Base-by-base conservation (phyloP, 2,888 invertebrate genomes). In the Frankliniella fusca region DNA sequence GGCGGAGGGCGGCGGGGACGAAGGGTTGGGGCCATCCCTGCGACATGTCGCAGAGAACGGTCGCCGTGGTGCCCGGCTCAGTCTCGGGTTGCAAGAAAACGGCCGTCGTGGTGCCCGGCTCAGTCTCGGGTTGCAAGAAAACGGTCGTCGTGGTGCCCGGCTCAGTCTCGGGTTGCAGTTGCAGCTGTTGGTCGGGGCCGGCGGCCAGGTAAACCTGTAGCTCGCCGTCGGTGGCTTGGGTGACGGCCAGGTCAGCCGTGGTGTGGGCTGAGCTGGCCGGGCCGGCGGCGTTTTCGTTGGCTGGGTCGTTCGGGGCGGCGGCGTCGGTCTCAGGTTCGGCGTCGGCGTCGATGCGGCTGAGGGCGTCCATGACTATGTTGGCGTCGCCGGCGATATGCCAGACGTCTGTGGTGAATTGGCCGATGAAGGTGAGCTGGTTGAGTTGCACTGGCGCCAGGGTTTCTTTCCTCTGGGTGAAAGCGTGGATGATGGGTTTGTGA, bases 1-100 rank as follows among this genome's bases (percentile, higher is more conserved):
- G 65, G 65, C 85, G 81, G 12, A 83, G 81, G 12, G 50, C 15
- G 76, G 81, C 27, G 3, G 84, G 82, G 9, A 85, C 70, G 49
- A 81, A 85, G 15, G 84, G 84, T 12, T 84, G 82, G 0, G 83
- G 76, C 15, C 20, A 70, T 18, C 38, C 20, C 20, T 61, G 80
- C 0, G 82, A 79, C 20, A 49, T 82, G 81, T 81, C 82, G 81
- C 83, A 83, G 48, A 50, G 76, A 54, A 82, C 15, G 49, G 70
- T 20, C 76, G 3, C 23, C 28, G 65, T 76, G 27, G 81, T n/a
- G n/a, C 65, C 76, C 20, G 82, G 81, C 23, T 76, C 70, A 7
- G 50, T 50, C 10, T 9, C 9, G 50, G 50, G 50, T 15, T 50
- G 50, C 50, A 50, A n/a, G n/a, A n/a, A n/a, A n/a, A n/a, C n/a